phyloP scores from a whole-genome alignment of 1,140 invertebrate species.

The Pseudomyrmex flavicornis region DNA sequence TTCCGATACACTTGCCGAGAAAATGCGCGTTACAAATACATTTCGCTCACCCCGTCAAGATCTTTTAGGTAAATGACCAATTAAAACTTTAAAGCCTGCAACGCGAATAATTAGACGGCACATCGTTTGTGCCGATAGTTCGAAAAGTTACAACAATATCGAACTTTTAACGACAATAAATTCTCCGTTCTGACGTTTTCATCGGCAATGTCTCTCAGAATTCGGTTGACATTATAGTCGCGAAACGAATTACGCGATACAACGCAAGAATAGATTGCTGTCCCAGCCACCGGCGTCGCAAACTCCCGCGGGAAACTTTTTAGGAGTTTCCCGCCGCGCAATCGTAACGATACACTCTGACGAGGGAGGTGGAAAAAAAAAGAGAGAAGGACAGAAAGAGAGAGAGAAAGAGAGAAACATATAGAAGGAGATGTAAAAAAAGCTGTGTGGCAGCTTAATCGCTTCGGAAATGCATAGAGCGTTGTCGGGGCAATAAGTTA shows the following conservation, averaged over 20 bases:
- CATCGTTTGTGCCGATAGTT: background rate
- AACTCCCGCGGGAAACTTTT: slow-evolving; percentile 61
- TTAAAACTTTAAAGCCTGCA: no score
- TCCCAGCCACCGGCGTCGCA: slow-evolving; percentile 13
- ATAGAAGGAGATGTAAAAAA: slow-evolving; percentile 51
- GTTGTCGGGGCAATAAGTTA: slow-evolving; percentile 76
- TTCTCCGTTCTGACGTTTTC: background rate
- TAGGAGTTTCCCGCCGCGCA: slow-evolving; percentile 38
- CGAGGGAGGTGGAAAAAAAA: background rate
- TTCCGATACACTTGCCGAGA: background rate
- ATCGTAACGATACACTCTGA: slow-evolving; percentile 46
- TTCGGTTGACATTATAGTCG: slow-evolving; percentile 54
- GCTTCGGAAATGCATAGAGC: slow-evolving; percentile 76
- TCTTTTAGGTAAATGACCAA: background rate
- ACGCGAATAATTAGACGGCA: background rate
- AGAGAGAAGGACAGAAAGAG: no score
- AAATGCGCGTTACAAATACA: background rate
- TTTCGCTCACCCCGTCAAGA: background rate
- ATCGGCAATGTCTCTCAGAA: slow-evolving; percentile 9
- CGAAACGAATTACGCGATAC: slow-evolving; percentile 57
- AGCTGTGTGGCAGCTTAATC: slow-evolving; percentile 69
- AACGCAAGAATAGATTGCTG: slow-evolving; percentile 43
- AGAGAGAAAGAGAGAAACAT: background rate
- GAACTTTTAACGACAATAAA: slow-evolving; percentile 19
- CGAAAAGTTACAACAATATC: background rate